phyloP scores from a whole-genome alignment of 2,888 invertebrate species.

The Urechis unicinctus region DNA sequence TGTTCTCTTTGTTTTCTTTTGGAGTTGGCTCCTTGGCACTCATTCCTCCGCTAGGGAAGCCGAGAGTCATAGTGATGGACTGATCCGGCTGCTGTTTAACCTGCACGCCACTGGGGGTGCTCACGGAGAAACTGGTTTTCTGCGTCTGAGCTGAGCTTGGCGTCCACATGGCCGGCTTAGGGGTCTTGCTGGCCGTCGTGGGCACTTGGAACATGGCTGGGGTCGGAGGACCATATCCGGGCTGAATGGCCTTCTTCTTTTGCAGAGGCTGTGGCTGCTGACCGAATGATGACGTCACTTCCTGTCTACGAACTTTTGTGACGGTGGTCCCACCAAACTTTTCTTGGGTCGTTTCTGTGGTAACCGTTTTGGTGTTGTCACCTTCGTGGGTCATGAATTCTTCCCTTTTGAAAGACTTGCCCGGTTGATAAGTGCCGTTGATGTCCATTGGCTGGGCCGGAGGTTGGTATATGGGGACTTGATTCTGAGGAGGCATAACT shows the following conservation, averaged over 20 bases:
- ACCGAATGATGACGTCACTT: constrained; percentile 1
- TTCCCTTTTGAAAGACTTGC: constrained; percentile 1
- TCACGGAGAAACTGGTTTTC: not conserved
- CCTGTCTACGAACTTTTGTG: constrained; percentile 11
- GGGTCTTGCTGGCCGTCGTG: not conserved
- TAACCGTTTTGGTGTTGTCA: constrained; percentile 9
- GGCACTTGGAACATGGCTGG: not conserved
- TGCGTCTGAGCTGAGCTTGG: not conserved
- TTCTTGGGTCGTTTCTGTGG: constrained; percentile 11
- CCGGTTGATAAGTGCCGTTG: not conserved
- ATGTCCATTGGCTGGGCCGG: not conserved
- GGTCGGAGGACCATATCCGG: too few relatives aligned
- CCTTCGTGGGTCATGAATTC: constrained; percentile 9
- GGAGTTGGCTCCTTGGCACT: too few relatives aligned
- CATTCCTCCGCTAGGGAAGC: constrained; percentile 2
- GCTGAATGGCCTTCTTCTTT: too few relatives aligned
- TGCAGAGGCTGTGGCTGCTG: not conserved
- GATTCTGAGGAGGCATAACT: too few relatives aligned
- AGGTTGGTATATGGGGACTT: too few relatives aligned
- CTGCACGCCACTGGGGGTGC: constrained; percentile 10
- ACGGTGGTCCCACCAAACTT: constrained; percentile 13
- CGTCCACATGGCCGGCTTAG: not conserved
- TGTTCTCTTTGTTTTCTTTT: constrained; percentile 9
- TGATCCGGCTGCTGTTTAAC: constrained; percentile 15
- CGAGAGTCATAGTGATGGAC: constrained; percentile 18